Evolutionary conservation across 1,140 invertebrate species (phyloP), one percentile per base, ranked within the genome.

Genomic region (Zophobas atratus): DNA sequence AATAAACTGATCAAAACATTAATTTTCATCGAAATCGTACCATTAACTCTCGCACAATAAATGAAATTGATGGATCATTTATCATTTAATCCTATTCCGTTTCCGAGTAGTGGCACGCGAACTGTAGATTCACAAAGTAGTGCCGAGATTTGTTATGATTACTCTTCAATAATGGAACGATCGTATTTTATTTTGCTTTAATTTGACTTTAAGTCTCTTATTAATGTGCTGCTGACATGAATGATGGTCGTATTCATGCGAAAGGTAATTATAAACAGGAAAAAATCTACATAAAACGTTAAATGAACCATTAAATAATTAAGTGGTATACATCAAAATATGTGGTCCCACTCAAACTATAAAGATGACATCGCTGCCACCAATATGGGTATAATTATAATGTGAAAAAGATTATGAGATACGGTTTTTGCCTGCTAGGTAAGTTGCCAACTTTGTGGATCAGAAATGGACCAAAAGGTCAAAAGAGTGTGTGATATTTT

Each of bases 1-100:
- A 63, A 63, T 39, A 36, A 39, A 39, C 57, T 32, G 38, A 34
- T 63, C 36, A 63, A 38, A 63, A 63, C 57, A 63, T 20, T 63
- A 6, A 63, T 39, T 39, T 36, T 63, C 20, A 36, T 63, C 57
- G 8, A 63, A 51, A 63, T 63, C 20, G 20, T 63, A 38, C 35
- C 6, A 41, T 4, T 51, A 2, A 51, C 49, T 5, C 4, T 51
- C 35, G 35, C 6, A 36, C n/a, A 39, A 63, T 34, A 41, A 63
- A 63, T 60, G 35, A 36, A 63, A 63, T 63, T 41, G 35, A 41
- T 36, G 35, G 38, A 63, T 39, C 35, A 39, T 63, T 63, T 63
- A 63, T 63, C 57, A 63, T 36, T 63, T 41, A 38, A 63, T 38
- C 36, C 35, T 60, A 60, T 38, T 38, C 56, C 56, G 38, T 36